Base-by-base conservation (phyloP, 2,797 vertebrate genomes). In the Microctenopoma lineatum region DNA sequence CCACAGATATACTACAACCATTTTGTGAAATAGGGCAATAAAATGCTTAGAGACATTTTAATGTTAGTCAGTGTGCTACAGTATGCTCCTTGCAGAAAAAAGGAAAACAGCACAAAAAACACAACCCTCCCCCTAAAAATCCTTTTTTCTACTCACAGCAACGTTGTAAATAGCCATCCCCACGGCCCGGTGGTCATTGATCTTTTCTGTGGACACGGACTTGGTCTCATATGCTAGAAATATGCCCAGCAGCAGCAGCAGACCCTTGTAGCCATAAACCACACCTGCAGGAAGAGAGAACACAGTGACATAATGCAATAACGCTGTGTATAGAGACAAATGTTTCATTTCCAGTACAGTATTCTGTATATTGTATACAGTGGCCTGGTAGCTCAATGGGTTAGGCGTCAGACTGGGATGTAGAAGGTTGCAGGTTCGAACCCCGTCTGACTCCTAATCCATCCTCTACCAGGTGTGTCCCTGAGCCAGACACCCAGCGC, bases 161-260 rank as follows among this genome's bases (percentile, higher is more conserved):
- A 98, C 97, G 1, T 98, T 98, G 92, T 98, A 98, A 89, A 98
- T 98, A 76, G 97, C 97, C 97, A 98, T 98, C 80, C 97, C 97
- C 71, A 98, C 96, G 0, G 97, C 96, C 2, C 96, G 94, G 63
- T 98, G 97, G 92, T 98, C 97, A 1, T 98, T 98, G 92, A 98
- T 98, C 92, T 98, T 98, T 84, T 98, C 97, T 0, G 96, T 98
- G 84, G 97, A 98, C 45, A 98, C 94, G 0, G 97, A 97, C 89
- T 98, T 98, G 73, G 97, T 98, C 89, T 98, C 97, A 0, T 98
- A 98, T 0, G 97, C 97, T 88, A 98, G 88, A 77, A 98, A 98
- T 79, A 98, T 98, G 10, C 97, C 97, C 66, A 98, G 84, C 21
- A 98, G 90, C 80, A 98, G 92, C 77, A 98, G 85, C 55, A 98